Evolutionary conservation across 2,888 invertebrate species (phyloP).

Genomic region (Apodemia zela): DNA sequence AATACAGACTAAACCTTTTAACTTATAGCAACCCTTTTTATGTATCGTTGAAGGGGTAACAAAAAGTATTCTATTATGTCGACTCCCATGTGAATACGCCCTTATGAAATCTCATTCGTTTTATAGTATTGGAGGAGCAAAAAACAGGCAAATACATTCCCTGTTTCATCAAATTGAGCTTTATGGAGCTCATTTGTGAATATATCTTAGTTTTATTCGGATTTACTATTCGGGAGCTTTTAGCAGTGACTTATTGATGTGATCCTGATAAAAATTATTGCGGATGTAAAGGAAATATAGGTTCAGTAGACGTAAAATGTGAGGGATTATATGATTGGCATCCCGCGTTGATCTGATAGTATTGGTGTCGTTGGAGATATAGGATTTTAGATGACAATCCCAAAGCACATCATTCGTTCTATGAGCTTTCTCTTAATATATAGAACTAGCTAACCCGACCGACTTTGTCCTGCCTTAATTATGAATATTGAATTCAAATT

Average conservation of each 20-base stretch:
- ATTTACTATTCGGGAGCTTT: slow-evolving; percentile 7
- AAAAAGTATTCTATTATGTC: slow-evolving; percentile 7
- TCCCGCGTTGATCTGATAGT: neutral
- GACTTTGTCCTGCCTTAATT: too few species aligned
- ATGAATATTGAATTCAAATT: too few species aligned
- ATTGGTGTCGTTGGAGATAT: neutral
- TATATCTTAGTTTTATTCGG: slow-evolving; percentile 13
- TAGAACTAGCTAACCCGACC: too few species aligned
- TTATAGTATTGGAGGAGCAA: slow-evolving; percentile 7
- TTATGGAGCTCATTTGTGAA: slow-evolving; percentile 13
- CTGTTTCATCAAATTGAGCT: slow-evolving; percentile 11
- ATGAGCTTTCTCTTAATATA: too few species aligned
- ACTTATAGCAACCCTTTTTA: slow-evolving; percentile 1
- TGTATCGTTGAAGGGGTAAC: neutral
- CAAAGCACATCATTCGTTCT: too few species aligned
- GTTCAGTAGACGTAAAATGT: neutral
- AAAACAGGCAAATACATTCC: slow-evolving; percentile 11
- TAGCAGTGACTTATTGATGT: slow-evolving; percentile 2
- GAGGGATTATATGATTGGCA: neutral
- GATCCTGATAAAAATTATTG: neutral
- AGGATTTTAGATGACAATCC: neutral
- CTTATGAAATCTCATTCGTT: slow-evolving; percentile 10
- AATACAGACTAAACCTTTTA: neutral
- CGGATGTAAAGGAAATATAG: neutral
- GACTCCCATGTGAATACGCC: slow-evolving; percentile 3